Conservation (phyloP, 1,140 invertebrate genomes). For the Platyura marginata region DNA sequence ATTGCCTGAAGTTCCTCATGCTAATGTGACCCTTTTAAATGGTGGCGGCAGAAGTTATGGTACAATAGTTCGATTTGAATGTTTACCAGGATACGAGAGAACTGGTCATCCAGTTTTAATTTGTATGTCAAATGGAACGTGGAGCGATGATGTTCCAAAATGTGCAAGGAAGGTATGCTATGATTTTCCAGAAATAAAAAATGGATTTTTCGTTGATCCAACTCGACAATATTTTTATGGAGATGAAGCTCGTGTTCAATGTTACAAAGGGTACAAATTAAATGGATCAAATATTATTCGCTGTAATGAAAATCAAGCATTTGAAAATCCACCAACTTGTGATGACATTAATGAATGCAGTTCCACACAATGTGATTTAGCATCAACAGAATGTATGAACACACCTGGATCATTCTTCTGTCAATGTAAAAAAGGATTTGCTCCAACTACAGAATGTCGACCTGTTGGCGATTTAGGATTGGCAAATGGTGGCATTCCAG, state of each 20-base stretch:
- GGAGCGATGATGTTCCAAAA: constrained; percentile 79
- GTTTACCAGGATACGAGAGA: constrained; percentile 79
- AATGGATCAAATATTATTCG: constrained; percentile 72
- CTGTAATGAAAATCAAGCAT: constrained; percentile 71
- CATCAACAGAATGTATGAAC: constrained; percentile 83
- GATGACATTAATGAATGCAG: constrained; percentile 89
- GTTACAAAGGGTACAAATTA: constrained; percentile 72
- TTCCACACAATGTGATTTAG: constrained; percentile 71
- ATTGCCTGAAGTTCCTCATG: constrained; percentile 69
- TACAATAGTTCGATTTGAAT: constrained; percentile 87
- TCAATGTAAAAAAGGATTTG: constrained; percentile 69
- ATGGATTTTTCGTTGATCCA: constrained; percentile 66
- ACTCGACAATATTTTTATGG: constrained; percentile 62
- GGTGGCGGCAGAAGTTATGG: constrained; percentile 87
- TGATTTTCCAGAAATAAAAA: constrained; percentile 62
- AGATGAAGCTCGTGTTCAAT: constrained; percentile 83
- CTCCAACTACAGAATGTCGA: constrained; percentile 73
- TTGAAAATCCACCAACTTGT: constrained; percentile 68
- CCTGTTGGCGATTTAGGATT: constrained; percentile 76
- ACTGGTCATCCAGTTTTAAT: constrained; percentile 76
- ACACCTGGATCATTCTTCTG: constrained; percentile 81
- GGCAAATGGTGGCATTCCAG: constrained; percentile 74
- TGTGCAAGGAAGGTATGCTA: constrained; percentile 74
- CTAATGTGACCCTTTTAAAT: constrained; percentile 75
- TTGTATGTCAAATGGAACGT: constrained; percentile 92